Base-by-base conservation (phyloP, 2,797 vertebrate genomes). In the Notoglanidium macrostoma region DNA sequence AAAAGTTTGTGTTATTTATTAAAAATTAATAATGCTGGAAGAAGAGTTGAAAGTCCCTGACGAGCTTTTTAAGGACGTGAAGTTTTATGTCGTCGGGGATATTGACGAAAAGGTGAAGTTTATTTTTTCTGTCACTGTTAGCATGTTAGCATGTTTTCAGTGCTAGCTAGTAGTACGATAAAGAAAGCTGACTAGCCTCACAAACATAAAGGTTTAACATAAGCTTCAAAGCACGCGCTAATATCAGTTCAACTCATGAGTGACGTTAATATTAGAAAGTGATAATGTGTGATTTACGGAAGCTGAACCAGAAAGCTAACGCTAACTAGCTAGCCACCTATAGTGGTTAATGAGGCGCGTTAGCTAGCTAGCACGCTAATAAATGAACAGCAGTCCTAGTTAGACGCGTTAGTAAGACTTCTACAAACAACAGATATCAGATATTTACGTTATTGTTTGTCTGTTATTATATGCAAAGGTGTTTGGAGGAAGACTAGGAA, bases 11-110 rank as follows among this genome's bases (percentile, higher is more conserved):
- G 40, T 2, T 11, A 92, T 88, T 76, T 90, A 92, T 89, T 88
- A 89, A 88, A 93, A 68, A 23, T 5, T 68, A 83, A 90, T 84
- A 90, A 96, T 96, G 96, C 93, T 95, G 90, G 97, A 96, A 73
- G 95, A 95, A 91, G 96, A 96, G 80, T 93, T 94, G 67, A 95
- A 95, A 92, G 96, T 97, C 86, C 96, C 97, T 17, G 96, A 96
- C 21, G 97, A 97, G 86, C 97, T 99, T 93, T 99, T 99, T 90
- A 97, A 97, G 95, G 97, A 99, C 90, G 97, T 99, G 91, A 99
- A 99, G 95, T 99, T 97, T 94, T 99, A 98, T 94, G 96, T 96
- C 89, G 98, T 99, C 88, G 98, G 98, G 91, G 98, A 99, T 94
- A 96, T 99, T 93, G 98, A 99, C 89, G 96, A 96, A 88, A 96